phyloP scores from a whole-genome alignment of 2,888 invertebrate species.

The Agrotis segetum region DNA sequence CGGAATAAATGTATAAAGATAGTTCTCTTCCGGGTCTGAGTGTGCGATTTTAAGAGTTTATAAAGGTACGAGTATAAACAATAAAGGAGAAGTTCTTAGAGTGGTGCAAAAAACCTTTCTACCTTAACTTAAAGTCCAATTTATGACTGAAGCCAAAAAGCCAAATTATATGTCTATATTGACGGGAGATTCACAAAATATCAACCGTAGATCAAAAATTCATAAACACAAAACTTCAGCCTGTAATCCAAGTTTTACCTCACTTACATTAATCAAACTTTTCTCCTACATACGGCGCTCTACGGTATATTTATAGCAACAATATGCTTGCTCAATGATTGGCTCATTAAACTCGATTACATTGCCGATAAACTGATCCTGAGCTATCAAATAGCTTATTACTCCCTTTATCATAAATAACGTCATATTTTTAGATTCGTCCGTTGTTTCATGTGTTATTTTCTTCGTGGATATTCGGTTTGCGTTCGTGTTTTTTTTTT shows the following conservation, averaged over 20 bases:
- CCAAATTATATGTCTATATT: background rate
- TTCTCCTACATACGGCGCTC: background rate
- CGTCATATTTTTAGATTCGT: conserved; percentile 59
- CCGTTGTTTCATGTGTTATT: conserved; percentile 27
- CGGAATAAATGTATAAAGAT: too few species aligned
- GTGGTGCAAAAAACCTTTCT: too few species aligned
- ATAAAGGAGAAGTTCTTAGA: too few species aligned
- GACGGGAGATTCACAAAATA: background rate
- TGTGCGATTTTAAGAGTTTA: too few species aligned
- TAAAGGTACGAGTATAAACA: too few species aligned
- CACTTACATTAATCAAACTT: background rate
- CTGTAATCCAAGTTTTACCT: background rate
- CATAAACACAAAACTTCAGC: conserved; percentile 13
- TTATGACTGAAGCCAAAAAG: too few species aligned
- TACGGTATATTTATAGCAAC: conserved; percentile 56
- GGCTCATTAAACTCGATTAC: conserved; percentile 64
- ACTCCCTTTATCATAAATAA: conserved; percentile 58
- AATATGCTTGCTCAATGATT: conserved; percentile 52
- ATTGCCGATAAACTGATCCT: conserved; percentile 62
- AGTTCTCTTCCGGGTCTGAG: too few species aligned
- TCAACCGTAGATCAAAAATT: conserved; percentile 36
- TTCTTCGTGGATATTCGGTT: conserved; percentile 31
- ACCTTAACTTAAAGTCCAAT: too few species aligned
- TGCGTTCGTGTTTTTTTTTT: conserved; percentile 1
- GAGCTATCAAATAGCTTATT: conserved; percentile 58